A percentile compares a stretch with the other conserved stretches of the same genome.
Conservation (phyloP, 1,140 invertebrate genomes). For the Pogonomyrmex barbatus region DNA sequence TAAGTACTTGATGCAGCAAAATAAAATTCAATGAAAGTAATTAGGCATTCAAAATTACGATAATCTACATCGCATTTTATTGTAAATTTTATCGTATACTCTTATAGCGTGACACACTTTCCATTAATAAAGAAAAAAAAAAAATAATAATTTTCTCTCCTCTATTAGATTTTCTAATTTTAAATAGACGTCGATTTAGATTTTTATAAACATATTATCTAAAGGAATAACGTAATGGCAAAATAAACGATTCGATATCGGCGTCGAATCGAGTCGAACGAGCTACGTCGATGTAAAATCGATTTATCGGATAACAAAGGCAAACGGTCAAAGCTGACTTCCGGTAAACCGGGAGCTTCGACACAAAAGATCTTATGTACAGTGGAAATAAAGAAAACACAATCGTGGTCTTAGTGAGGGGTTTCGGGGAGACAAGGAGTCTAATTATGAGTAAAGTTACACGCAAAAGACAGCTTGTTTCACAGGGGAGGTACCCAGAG, state of each 20-base stretch:
- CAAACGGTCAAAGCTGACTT: not conserved
- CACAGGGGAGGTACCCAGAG: slow-evolving; percentile 83
- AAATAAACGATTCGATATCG: not conserved
- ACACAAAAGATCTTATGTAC: slow-evolving; percentile 13
- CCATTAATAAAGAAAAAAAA: not conserved
- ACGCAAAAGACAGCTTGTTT: slow-evolving; percentile 70
- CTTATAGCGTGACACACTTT: not conserved
- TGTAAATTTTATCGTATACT: not conserved
- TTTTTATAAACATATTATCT: not conserved
- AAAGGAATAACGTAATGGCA: not conserved
- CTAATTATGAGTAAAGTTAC: slow-evolving; percentile 63
- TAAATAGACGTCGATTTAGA: not conserved
- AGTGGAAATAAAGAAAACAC: slow-evolving; percentile 54
- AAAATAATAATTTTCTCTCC: not conserved
- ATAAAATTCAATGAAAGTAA: slow-evolving; percentile 11
- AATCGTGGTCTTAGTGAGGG: slow-evolving; percentile 60
- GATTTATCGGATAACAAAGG: not conserved
- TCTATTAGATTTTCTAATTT: not conserved
- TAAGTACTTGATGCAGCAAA: not conserved
- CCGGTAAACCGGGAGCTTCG: not conserved
- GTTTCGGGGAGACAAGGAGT: slow-evolving; percentile 73
- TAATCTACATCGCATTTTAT: not conserved
- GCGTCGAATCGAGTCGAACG: not conserved
- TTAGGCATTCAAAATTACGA: not conserved
- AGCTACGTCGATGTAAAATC: slow-evolving; percentile 39